Evolutionary conservation across 2,888 invertebrate genomes (phyloP).

Genomic region (Caenorhabditis doughertyi): DNA sequence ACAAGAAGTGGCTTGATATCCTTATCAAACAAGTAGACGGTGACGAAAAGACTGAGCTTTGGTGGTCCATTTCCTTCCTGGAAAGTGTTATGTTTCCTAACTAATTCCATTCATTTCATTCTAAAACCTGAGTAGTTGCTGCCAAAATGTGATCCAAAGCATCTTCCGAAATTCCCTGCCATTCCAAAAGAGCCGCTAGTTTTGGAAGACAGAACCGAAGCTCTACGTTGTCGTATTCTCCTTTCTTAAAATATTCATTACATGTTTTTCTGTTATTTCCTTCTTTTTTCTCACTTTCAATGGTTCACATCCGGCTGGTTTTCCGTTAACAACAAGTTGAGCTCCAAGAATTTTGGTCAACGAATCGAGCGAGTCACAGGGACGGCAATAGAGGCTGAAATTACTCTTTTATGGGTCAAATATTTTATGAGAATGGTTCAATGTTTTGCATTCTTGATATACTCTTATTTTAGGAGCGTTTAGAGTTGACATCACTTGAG

Average conservation of each 20-base stretch:
- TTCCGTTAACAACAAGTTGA: slow-evolving; percentile 72
- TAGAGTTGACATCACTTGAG: too few species aligned
- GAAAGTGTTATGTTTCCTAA: not conserved
- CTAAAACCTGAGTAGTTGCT: slow-evolving; percentile 63
- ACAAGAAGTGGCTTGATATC: slow-evolving; percentile 70
- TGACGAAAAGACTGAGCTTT: slow-evolving; percentile 72
- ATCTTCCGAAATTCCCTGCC: slow-evolving; percentile 73
- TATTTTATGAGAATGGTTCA: not conserved
- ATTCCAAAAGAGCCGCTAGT: slow-evolving; percentile 72
- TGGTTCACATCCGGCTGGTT: slow-evolving; percentile 72
- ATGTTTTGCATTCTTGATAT: not conserved
- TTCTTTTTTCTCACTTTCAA: slow-evolving; percentile 57
- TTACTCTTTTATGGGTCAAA: not conserved
- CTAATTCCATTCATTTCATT: not conserved
- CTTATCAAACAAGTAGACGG: slow-evolving; percentile 80
- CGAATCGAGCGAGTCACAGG: slow-evolving; percentile 70
- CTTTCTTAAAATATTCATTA: slow-evolving; percentile 64
- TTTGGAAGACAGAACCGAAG: slow-evolving; percentile 80
- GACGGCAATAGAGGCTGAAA: slow-evolving; percentile 73
- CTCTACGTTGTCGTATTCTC: slow-evolving; percentile 80
- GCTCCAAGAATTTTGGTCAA: slow-evolving; percentile 69
- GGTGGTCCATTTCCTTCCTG: slow-evolving; percentile 70
- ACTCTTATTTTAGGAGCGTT: not conserved
- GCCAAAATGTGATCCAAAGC: slow-evolving; percentile 71
- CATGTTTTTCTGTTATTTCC: not conserved